Base-by-base conservation (phyloP, 2,888 invertebrate genomes). In the Lasioglossum calceatum region DNA sequence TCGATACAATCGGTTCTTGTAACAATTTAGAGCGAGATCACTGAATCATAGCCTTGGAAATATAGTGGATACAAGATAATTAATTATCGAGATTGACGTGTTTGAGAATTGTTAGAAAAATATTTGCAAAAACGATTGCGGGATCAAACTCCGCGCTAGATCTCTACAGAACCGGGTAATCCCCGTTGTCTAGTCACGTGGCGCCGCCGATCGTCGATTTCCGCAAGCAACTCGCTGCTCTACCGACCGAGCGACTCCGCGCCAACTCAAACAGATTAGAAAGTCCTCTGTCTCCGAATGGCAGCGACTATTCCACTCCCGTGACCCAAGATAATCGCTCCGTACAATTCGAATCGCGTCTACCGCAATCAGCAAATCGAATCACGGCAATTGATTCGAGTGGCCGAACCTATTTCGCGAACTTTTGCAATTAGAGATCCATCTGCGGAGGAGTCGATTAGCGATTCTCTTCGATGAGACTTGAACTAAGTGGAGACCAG, bases 401-500 rank as follows among this genome's bases (percentile, higher is more conserved):
- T 67, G 64, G 72, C 61, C 76, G 75, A 79, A 77, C 23, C 75
- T 54, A 74, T 50, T 54, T 7, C 64, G 81, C 76, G n/a, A 86
- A 88, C 79, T 89, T 89, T 87, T 72, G 82, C 85, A 87, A 90
- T 90, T 88, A 82, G 82, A 88, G 85, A 86, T 86, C 73, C 80
- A 81, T 47, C 80, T 16, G 73, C 61, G 58, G 54, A 72, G 75
- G 81, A 88, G 79, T 83, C 86, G 85, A 92, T 90, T 88, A 92
- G 87, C 76, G 85, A 77, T 75, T 50, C 76, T 36, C 39, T 27
- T 71, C 27, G 76, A 64, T 77, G 88, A 84, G 87, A 82, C 79
- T 76, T n/a, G 10, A 10, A 54, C 71, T 88, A 93, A 93, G 93
- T 93, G 93, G 87, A 87, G 90, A 93, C 87, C 89, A 78, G 81